Conservation (phyloP, 2,797 vertebrate genomes). For the Tolypeutes matacus region DNA sequence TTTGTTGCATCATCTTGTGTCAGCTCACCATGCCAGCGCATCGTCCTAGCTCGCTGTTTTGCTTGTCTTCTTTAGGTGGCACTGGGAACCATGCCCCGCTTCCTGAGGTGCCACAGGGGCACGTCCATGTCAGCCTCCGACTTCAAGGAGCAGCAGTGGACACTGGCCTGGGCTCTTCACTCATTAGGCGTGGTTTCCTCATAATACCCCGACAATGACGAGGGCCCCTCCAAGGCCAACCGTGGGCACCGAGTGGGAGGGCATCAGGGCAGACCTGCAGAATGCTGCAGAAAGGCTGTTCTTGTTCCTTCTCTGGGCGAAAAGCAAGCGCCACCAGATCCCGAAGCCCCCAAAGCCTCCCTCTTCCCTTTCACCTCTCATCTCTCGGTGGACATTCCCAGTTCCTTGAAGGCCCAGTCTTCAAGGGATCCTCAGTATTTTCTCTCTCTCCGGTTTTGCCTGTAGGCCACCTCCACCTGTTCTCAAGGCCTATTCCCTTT, state of each 20-base stretch:
- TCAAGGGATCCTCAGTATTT: background rate
- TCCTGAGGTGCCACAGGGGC: background rate
- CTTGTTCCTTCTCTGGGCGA: too few relatives aligned
- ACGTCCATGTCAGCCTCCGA: background rate
- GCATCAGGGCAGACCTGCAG: fast-evolving
- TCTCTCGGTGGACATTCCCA: background rate
- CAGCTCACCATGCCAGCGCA: too few relatives aligned
- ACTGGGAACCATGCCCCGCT: too few relatives aligned
- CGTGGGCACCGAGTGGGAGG: background rate
- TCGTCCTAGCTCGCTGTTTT: too few relatives aligned
- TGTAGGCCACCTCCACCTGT: background rate
- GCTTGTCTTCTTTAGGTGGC: too few relatives aligned
- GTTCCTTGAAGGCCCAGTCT: background rate
- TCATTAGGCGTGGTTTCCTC: background rate
- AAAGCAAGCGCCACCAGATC: fast-evolving
- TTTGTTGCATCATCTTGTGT: too few relatives aligned
- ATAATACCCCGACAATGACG: fast-evolving
- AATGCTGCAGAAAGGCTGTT: too few relatives aligned
- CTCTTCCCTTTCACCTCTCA: too few relatives aligned
- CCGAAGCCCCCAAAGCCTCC: fast-evolving
- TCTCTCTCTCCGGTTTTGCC: background rate
- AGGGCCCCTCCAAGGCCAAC: background rate
- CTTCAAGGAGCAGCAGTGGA: background rate
- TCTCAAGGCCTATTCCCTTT: background rate
- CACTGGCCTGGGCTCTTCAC: background rate